Evolutionary conservation across 2,797 vertebrate genomes (phyloP).

Genomic region (Cichlasoma orientale): DNA sequence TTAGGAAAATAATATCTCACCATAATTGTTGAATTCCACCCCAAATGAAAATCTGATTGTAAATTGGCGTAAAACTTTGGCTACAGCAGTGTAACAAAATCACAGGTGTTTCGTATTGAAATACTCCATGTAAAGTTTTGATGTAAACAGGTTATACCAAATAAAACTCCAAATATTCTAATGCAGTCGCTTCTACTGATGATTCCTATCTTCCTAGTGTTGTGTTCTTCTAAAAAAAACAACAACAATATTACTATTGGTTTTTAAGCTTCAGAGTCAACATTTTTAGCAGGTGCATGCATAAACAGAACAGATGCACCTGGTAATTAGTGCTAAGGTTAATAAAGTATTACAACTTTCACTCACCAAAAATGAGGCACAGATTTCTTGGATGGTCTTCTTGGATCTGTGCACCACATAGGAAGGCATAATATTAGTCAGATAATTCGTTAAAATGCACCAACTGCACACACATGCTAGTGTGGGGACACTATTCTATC

Average conservation of each 20-base stretch:
- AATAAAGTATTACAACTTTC: not conserved
- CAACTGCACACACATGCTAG: not conserved
- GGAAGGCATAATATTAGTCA: not conserved
- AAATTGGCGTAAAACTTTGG: not conserved
- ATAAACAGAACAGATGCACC: not conserved
- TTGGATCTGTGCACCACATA: not conserved
- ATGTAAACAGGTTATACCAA: not conserved
- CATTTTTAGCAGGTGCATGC: not conserved
- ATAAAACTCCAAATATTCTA: not conserved
- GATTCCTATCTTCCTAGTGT: not conserved
- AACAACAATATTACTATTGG: not conserved
- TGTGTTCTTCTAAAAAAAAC: not conserved
- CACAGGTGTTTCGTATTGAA: not conserved
- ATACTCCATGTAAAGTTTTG: not conserved
- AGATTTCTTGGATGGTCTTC: not conserved
- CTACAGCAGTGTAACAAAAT: not conserved
- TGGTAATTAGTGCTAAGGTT: not conserved
- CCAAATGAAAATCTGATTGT: not conserved
- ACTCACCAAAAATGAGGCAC: not conserved
- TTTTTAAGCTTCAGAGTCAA: not conserved
- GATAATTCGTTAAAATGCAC: not conserved
- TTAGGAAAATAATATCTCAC: conserved; percentile 3
- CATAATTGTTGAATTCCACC: not conserved
- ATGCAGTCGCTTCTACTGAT: not conserved
- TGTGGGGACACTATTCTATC: too few relatives aligned